phyloP scores from a whole-genome alignment of 2,888 invertebrate species.

The Ariolimax columbianus region DNA sequence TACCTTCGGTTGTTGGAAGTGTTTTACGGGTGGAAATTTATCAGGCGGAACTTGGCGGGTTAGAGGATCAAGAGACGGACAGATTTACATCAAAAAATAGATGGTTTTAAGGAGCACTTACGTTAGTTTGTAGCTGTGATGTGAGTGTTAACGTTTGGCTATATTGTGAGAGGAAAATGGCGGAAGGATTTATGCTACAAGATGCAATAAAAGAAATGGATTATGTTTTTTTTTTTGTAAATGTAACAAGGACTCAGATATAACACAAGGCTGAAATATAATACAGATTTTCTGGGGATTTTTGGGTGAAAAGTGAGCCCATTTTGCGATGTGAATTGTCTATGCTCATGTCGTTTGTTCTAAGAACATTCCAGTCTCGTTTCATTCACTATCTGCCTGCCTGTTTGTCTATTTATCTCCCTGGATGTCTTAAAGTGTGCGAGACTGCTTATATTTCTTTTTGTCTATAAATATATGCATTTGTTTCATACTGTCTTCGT shows the following conservation, averaged over 20 bases:
- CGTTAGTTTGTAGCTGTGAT: slow-evolving; percentile 14
- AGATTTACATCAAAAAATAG: slow-evolving; percentile 27
- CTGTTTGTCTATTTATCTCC: background rate
- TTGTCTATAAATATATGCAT: background rate
- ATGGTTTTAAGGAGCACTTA: slow-evolving; percentile 21
- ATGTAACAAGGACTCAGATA: too few relatives aligned
- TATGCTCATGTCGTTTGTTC: too few relatives aligned
- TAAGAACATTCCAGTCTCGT: too few relatives aligned
- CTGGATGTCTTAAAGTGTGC: background rate
- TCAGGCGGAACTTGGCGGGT: background rate
- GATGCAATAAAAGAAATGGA: background rate
- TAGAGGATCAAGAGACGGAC: slow-evolving; percentile 1
- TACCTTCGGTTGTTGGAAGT: slow-evolving; percentile 27
- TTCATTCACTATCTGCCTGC: background rate
- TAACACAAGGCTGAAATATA: too few relatives aligned
- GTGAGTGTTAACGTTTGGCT: background rate
- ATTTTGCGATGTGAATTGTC: too few relatives aligned
- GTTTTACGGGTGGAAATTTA: slow-evolving; percentile 29
- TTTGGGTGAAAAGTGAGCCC: too few relatives aligned
- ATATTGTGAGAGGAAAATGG: background rate
- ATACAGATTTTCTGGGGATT: too few relatives aligned
- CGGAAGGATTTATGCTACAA: slow-evolving; percentile 7
- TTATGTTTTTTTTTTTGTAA: background rate
- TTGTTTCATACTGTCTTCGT: too few relatives aligned
- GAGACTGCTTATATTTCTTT: background rate